A percentile compares a stretch with the other conserved stretches of the same genome.
These are phyloP conservation scores for Thalassophryne amazonica DNA, from an alignment of 2,797 vertebrate species.

Conservation along the genomic window DNA sequence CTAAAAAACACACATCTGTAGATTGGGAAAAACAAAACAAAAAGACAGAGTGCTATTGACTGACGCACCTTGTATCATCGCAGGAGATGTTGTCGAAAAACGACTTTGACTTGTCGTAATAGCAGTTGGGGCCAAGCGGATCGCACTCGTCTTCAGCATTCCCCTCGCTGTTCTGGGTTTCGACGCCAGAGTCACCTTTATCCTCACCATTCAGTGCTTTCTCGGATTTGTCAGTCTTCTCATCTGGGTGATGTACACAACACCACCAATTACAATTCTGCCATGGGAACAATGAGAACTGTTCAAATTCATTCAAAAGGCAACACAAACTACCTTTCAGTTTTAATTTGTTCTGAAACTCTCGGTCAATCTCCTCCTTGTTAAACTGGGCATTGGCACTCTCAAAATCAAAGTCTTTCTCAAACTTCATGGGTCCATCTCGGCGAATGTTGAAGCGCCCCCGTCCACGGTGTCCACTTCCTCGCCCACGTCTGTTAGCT, in stretches of 20 bases:
- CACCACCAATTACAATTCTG: background rate
- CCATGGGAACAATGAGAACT: background rate
- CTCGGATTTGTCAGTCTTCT: slow-evolving; percentile 86
- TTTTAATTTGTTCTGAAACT: slow-evolving; percentile 97
- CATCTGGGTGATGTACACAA: slow-evolving; percentile 70
- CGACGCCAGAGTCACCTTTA: slow-evolving; percentile 87
- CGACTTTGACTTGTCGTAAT: slow-evolving; percentile 98
- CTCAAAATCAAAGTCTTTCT: slow-evolving; percentile 98
- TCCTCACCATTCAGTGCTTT: slow-evolving; percentile 93
- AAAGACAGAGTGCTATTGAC: too few species aligned
- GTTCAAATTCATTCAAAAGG: too few species aligned
- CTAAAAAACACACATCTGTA: too few species aligned
- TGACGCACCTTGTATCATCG: slow-evolving; percentile 88
- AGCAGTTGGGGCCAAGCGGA: slow-evolving; percentile 88
- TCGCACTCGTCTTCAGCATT: slow-evolving; percentile 84
- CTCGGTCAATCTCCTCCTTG: slow-evolving; percentile 94
- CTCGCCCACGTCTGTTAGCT: slow-evolving; percentile 82
- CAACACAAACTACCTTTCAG: slow-evolving; percentile 83
- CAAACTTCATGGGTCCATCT: slow-evolving; percentile 96
- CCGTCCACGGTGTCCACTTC: slow-evolving; percentile 87
- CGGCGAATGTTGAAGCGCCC: slow-evolving; percentile 90
- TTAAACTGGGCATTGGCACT: slow-evolving; percentile 98
- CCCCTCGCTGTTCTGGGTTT: slow-evolving; percentile 88
- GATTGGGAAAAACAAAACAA: background rate
- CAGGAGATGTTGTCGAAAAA: slow-evolving; percentile 99